A percentile compares a stretch with the other conserved stretches of the same genome.
These are phyloP conservation scores for Pocillopora verrucosa DNA, from an alignment of 64 coral and sea anemone species.

Conservation along the genomic window DNA sequence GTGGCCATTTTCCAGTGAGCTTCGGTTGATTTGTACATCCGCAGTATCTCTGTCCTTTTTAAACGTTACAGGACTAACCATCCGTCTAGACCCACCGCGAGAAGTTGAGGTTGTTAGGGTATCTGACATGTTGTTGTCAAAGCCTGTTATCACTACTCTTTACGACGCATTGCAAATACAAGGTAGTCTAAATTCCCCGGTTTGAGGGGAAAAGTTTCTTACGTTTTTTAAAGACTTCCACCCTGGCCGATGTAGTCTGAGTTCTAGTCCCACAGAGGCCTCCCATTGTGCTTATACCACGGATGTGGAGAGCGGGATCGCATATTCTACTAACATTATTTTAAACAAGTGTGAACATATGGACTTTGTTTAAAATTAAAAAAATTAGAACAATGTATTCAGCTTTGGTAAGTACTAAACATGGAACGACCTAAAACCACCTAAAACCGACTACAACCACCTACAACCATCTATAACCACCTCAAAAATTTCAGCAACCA, in stretches of 20 bases:
- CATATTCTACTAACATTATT: too few relatives aligned
- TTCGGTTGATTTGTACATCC: background rate
- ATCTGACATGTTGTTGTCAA: constrained; percentile 16
- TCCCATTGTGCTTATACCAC: background rate
- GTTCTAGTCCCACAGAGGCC: background rate
- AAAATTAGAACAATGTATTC: too few relatives aligned
- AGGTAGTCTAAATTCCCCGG: background rate
- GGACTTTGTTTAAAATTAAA: too few relatives aligned
- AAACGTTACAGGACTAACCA: constrained; percentile 12
- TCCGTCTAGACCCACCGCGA: background rate
- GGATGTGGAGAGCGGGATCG: too few relatives aligned
- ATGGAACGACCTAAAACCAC: too few relatives aligned
- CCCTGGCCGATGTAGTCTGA: background rate
- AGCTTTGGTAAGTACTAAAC: too few relatives aligned
- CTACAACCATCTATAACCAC: too few relatives aligned
- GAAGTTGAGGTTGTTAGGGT: background rate
- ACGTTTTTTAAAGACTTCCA: background rate
- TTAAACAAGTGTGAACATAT: too few relatives aligned
- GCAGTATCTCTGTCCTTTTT: background rate
- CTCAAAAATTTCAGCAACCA: too few relatives aligned
- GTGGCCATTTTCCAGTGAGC: background rate
- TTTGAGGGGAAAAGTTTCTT: background rate
- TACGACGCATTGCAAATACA: background rate
- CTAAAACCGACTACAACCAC: too few relatives aligned
- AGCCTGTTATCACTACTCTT: background rate